Conservation (phyloP, 2,113 vertebrate genomes). For the Gulo gulo region DNA sequence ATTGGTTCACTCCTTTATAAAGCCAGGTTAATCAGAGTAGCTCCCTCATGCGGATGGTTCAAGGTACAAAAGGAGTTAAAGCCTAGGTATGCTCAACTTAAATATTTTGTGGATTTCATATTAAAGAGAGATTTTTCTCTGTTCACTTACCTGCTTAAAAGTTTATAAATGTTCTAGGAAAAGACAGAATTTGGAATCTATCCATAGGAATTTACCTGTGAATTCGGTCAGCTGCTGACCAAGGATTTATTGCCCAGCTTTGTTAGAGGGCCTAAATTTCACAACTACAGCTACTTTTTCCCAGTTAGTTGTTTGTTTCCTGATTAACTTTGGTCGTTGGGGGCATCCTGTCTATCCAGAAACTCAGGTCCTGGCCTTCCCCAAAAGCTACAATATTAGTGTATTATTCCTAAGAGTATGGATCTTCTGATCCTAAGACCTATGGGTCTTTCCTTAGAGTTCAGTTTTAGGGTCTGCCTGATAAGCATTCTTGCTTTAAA, state of each 20-base stretch:
- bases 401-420: background rate
- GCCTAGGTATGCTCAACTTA: background rate
- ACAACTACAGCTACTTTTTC: background rate
- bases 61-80: conserved; percentile 3
- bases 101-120: conserved; percentile 2
- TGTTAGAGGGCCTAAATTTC: background rate
- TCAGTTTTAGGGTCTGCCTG: background rate
- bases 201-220: background rate
- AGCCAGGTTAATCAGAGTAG: background rate
- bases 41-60: background rate
- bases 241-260: background rate
- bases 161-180: background rate
- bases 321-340: background rate
- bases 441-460: background rate
- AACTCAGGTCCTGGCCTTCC: background rate
- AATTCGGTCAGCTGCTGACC: background rate
- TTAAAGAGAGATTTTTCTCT: background rate
- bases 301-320: background rate
- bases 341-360: background rate
- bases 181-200: background rate
- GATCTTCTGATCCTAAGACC: background rate
- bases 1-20: background rate
- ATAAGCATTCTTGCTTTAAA: background rate
- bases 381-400: background rate
- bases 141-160: background rate